Evolutionary conservation across 2,888 invertebrate species (phyloP), one percentile per base, ranked within the genome.

Genomic region (Leucozona laternaria): DNA sequence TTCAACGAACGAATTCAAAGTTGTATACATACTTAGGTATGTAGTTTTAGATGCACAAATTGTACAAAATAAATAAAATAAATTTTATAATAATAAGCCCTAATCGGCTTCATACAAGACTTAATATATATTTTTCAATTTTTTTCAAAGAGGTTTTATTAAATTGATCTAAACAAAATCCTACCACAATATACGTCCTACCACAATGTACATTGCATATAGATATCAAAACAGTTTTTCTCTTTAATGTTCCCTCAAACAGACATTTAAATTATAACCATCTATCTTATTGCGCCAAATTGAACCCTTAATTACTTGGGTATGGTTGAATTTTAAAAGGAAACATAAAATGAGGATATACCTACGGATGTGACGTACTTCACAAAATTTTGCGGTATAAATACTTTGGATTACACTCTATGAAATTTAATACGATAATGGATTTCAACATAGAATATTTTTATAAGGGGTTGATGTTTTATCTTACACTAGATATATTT

Each of bases 361-460:
- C n/a, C 1, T 3, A 13, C 0, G 25, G 20, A 31, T 43, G 25
- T 68, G 22, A 66, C 25, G 4, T 53, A 68, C 11, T 60, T 60
- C 50, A 28, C 15, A 13, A 66, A 79, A 62, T 70, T 57, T 72
- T 78, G 71, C 34, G 81, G 81, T 64, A n/a, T n/a, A 77, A 76
- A 70, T 72, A 78, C 77, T 48, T 22, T 48, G 37, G 73, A 79
- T 79, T 79, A 73, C 3, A 58, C 20, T 58, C 17, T 31, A 6
- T 66, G 81, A 64, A 82, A 82, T 78, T 72, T 34, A 64, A 82
- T 78, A 82, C 81, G 81, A 82, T 82, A 82, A 82, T 82, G 81
- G 81, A 40, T 82, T 78, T 82, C 2, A 64, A 25, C 48, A n/a
- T 10, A 15, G 15, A 34, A 68, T 11, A 28, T 34, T 50, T 10